Evolutionary conservation across 2,888 invertebrate species (phyloP), one percentile per base, ranked within the genome.

Genomic region (Fragum whitleyi): DNA sequence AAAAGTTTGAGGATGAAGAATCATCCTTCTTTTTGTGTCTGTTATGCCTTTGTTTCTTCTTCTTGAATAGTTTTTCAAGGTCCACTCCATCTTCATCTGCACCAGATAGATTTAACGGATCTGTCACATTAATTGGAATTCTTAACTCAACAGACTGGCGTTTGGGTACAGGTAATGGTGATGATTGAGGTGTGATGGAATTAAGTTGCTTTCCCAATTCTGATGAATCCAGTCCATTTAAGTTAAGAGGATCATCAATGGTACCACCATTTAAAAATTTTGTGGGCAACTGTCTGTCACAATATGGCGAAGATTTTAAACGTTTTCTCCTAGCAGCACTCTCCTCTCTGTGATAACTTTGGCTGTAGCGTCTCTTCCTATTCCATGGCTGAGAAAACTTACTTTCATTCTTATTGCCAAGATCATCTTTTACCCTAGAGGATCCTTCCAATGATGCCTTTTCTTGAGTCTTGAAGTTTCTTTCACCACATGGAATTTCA

Each of bases 241-340:
- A 94, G 95, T 99, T 99, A 62, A 99, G 94, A 0, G 98, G 99
- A 95, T 99, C 99, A 87, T 97, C 97, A 87, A 98, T 98, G 94
- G 98, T 98, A 11, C 98, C 99, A 61, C 98, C 99, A 1, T 98
- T 95, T 5, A 98, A 95, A 94, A 99, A 98, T 94, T 98, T 98
- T 0, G 97, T 97, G 0, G 98, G 98, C 71, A 97, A 96, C 90
- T 97, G 97, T 87, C 97, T 74, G 39, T 87, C 88, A 53, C 81
- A 85, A 19, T 77, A 83, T 28, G 79, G 83, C 28, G 86, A 79
- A 2, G 87, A 86, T 39, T 82, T 85, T 5, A 86, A 65, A 32
- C 88, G 74, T 61, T 87, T 88, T 59, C 86, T 81, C 11, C 57
- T 68, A 11, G 67, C 21, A 21, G 62, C 61, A 26, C 61, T 74